Evolutionary conservation across 2,888 invertebrate species (phyloP), one percentile per base, ranked within the genome.

Genomic region (Caradrina kadenii): DNA sequence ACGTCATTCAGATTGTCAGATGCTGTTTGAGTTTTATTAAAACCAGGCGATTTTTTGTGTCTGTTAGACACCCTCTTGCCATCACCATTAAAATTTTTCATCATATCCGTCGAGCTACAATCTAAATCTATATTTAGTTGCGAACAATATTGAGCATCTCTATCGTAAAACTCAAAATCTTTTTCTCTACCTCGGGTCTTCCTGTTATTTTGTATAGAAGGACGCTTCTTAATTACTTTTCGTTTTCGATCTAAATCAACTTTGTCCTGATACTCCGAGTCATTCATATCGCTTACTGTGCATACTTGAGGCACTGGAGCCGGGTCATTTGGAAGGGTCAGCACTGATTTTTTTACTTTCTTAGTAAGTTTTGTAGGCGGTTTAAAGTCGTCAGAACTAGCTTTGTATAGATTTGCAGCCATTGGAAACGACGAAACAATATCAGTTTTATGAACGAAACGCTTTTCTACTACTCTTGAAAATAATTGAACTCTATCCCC

Each of bases 211-310:
- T 84, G 86, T 21, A 73, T 48, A 5, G 81, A 65, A 15, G 79
- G 79, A 39, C 88, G 86, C 81, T 91, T 93, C 79, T 89, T 92
- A 7, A 81, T 35, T 70, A 87, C 90, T n/a, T 74, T 67, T 55
- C 63, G 70, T 71, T 83, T 88, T n/a, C 77, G 81, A 48, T 80
- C 79, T 59, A 85, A 82, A 60, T 87, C 84, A 26, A 82, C 85
- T 50, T 82, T 83, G 11, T 88, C 88, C 26, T 79, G 88, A 80
- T 92, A 93, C 83, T 94, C 94, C 7, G 91, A 91, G 61, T 95
- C 94, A 65, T 93, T 95, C 83, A 93, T 90, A 72, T 95, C 94
- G 76, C 95, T 95, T 1, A 92, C 94, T 17, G 94, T 94, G 70
- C 92, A 93, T 26, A 76, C 74, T 82, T 92, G 91, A 21, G 90